Base-by-base conservation (phyloP, 2,888 invertebrate species). In the Octonoba sinensis region DNA sequence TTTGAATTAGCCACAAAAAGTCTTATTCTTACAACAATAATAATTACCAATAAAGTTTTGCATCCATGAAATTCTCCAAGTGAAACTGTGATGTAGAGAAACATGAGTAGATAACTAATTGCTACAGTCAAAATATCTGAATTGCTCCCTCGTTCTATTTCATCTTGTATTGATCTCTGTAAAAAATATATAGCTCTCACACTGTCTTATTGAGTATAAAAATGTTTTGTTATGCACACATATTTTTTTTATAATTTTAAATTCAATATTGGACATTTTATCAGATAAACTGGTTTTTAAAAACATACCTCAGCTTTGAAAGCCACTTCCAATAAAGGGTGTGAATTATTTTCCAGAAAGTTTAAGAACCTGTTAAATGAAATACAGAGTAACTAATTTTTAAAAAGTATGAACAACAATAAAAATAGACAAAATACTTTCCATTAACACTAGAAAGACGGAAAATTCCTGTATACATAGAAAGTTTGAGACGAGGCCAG, bases 151-250 rank as follows among this genome's bases (percentile, higher is more conserved):
- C 90, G 86, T 77, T 89, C 87, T 36, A 99, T 89, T 88, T 99
- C 99, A 89, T 99, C 99, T 88, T 98, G 95, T 81, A 98, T 96
- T 0, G 97, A 97, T 18, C 98, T 91, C 90, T 97, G 87, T n/a
- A 44, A 87, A 86, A 67, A 71, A 82, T 11, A 60, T 36, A 11
- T 36, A 36, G 36, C 36, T 27, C 6, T 27, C 27, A 3, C 27
- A 11, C 36, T 36, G 8, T 36, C 8, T 36, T 6, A 36, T 4
- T 36, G 8, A 36, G 11, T 36, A 36, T 4, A 36, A 36, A 36
- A 36, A 6, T 27, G 2, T 27, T 27, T 3, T 27, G 2, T 27
- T 36, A n/a, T 11, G 11, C 36, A 36, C 8, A 8, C 8, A 36
- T 36, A 36, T 36, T 11, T n/a, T n/a, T n/a, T n/a, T n/a, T n/a